Evolutionary conservation across 2,888 invertebrate genomes (phyloP).

Genomic region (Lepidochrysops patricia): DNA sequence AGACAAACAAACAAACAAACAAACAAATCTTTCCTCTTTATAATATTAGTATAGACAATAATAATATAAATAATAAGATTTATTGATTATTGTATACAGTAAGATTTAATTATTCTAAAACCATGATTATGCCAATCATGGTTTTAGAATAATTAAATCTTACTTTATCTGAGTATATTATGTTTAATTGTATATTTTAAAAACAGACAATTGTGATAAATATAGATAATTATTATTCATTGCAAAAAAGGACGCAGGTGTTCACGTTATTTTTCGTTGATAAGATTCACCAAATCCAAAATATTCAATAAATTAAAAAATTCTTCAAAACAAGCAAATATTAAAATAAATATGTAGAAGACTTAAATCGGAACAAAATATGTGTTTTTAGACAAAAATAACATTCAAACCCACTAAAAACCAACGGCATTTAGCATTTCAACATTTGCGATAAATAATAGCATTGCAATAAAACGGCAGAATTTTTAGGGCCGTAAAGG

Average conservation of each 20-base stretch:
- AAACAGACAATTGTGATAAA: not conserved
- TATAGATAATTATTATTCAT: not conserved
- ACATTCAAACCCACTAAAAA: not conserved
- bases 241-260: not conserved
- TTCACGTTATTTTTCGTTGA: too few relatives aligned
- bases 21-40: too few relatives aligned
- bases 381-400: not conserved
- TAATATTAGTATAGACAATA: too few relatives aligned
- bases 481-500: slow-evolving; percentile 29
- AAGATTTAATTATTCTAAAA: not conserved
- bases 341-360: too few relatives aligned
- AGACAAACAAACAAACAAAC: too few relatives aligned
- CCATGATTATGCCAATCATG: too few relatives aligned
- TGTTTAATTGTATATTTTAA: not conserved
- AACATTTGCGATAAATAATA: slow-evolving; percentile 7
- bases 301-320: not conserved
- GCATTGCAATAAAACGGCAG: slow-evolving; percentile 13
- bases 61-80: too few relatives aligned
- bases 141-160: not conserved
- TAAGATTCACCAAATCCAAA: too few relatives aligned
- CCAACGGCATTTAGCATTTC: not conserved
- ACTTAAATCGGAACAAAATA: not conserved
- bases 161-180: not conserved
- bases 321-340: too few relatives aligned
- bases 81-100: too few relatives aligned